phyloP scores from a whole-genome alignment of 2,113 vertebrate genomes.

The Hystrix cristata region DNA sequence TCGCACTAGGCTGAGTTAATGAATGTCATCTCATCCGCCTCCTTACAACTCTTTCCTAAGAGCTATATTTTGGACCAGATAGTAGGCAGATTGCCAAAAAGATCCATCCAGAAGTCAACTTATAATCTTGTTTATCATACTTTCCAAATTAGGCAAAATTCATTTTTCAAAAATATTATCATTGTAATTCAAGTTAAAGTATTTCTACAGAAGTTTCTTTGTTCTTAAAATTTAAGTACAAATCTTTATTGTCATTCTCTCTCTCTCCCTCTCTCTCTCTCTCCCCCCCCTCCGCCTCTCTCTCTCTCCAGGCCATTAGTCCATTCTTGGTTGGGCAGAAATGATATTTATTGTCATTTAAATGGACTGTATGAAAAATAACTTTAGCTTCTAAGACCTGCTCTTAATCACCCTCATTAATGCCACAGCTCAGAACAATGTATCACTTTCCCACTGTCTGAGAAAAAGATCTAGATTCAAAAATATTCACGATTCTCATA shows the following conservation, averaged over 20 bases:
- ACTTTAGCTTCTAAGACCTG: slow-evolving; percentile 41
- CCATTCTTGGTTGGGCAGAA: background rate
- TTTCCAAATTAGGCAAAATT: slow-evolving; percentile 43
- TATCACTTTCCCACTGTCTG: background rate
- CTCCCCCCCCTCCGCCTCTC: background rate
- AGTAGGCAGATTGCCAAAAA: background rate
- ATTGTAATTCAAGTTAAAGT: background rate
- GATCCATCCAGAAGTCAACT: background rate
- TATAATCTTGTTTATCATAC: background rate
- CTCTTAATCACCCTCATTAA: slow-evolving; percentile 54
- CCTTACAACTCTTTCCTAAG: background rate
- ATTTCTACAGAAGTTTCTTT: background rate
- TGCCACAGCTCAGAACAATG: background rate
- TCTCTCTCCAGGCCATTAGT: slow-evolving; percentile 47
- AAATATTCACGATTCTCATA: background rate
- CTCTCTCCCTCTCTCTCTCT: slow-evolving; percentile 40
- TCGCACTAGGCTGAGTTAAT: background rate
- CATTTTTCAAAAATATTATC: background rate
- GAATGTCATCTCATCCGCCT: background rate
- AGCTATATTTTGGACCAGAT: background rate
- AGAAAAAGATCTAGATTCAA: background rate
- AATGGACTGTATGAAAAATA: slow-evolving; percentile 30
- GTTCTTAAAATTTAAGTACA: background rate
- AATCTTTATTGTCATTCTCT: background rate
- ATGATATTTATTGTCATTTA: slow-evolving; percentile 52